Conservation (phyloP, 2,113 vertebrate species). For the Bombycilla garrulus region DNA sequence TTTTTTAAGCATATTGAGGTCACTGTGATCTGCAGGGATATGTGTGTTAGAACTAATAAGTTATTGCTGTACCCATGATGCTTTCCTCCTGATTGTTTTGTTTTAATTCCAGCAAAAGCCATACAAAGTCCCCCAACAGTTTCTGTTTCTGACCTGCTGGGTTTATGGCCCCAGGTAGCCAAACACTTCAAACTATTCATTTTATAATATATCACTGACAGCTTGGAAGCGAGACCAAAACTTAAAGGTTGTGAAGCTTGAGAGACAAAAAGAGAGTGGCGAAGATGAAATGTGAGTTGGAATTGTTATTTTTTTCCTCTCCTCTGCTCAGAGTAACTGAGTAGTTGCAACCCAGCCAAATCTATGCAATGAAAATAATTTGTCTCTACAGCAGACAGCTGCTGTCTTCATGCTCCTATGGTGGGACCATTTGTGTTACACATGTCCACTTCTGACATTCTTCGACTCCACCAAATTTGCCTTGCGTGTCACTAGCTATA, state of each 20-base stretch:
- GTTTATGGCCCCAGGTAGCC: slow-evolving; percentile 25
- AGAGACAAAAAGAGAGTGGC: background rate
- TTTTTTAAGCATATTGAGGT: slow-evolving; percentile 64
- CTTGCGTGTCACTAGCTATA: background rate
- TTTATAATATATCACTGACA: slow-evolving; percentile 10
- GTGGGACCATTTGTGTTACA: slow-evolving; percentile 21
- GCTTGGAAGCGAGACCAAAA: background rate
- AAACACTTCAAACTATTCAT: slow-evolving; percentile 18
- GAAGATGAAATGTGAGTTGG: background rate
- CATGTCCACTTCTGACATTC: background rate
- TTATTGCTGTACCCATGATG: background rate
- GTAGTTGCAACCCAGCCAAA: slow-evolving; percentile 5
- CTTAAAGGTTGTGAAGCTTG: slow-evolving; percentile 1
- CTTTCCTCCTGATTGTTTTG: slow-evolving; percentile 45
- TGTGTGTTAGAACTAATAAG: slow-evolving; percentile 44
- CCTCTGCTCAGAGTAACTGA: background rate
- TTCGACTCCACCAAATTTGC: background rate
- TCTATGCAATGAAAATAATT: background rate
- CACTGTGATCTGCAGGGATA: slow-evolving; percentile 43
- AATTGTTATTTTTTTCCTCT: accelerated
- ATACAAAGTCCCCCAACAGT: background rate
- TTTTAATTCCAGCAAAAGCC: slow-evolving; percentile 60
- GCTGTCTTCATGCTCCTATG: slow-evolving; percentile 6
- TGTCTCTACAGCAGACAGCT: slow-evolving; percentile 38
- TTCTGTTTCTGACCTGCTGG: slow-evolving; percentile 27